Base-by-base conservation (phyloP, 2,888 invertebrate species). In the Callinectes sapidus region DNA sequence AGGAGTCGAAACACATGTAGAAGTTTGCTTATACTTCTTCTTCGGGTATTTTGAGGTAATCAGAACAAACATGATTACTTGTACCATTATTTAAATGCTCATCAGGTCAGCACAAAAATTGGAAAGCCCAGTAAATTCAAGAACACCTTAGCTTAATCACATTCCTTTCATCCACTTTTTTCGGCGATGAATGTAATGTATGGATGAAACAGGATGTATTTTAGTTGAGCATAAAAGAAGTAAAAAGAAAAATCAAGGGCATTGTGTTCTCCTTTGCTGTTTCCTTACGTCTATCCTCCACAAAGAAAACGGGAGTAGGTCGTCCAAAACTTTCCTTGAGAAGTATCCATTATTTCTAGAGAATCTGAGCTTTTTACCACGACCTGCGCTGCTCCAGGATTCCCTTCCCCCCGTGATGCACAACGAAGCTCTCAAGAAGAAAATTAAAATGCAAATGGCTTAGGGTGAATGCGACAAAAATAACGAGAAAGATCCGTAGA, bases 381-480 rank as follows among this genome's bases (percentile, higher is more conserved):
- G 81, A 35, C 10, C 14, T 16, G 35, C 81, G 35, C 35, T 1
- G 28, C n/a, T 2, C 35, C 13, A 6, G 81, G 35, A 14, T 35
- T 81, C 32, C 35, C 18, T 35, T 81, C 16, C 16, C 35, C 35
- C 81, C 81, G 81, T 81, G 35, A 81, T 81, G 81, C 81, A 81
- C 35, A 81, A 81, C 81, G 81, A 81, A 81, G 81, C 81, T 81
- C 81, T 87, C 42, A 87, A 42, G 42, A 87, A 87, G 54, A 54
- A 87, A 87, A 87, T 87, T 54, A 87, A 87, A 54, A 87, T 87
- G 54, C 48, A 87, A 87, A 54, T 54, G 48, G 42, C 87, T 42
- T 28, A 28, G 18, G 48, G 89, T 42, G 42, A 66, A 71, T 66
- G 89, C 39, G 71, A 42, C n/a, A 87, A 87, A 87, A 87, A 54